A percentile compares a stretch with the other conserved stretches of the same genome.
phyloP scores from a whole-genome alignment of 2,888 invertebrate species.

The Tinea semifulvella region DNA sequence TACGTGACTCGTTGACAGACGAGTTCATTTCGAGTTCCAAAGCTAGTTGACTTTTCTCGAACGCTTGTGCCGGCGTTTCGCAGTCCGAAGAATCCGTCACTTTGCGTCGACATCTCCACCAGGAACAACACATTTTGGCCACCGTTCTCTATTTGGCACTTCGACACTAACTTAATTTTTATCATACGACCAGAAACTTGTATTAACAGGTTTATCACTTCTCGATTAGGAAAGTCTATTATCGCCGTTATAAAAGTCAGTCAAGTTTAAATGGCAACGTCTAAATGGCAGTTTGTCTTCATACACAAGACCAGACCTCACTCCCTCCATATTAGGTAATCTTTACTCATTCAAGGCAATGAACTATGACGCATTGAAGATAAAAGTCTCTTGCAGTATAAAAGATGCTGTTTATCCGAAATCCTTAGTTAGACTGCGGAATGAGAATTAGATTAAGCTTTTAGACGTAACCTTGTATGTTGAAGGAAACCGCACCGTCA shows the following conservation, averaged over 20 bases:
- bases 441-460: background rate
- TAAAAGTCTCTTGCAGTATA: constrained; percentile 28
- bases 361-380: constrained; percentile 49
- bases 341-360: constrained; percentile 60
- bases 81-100: constrained; percentile 42
- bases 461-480: constrained; percentile 2
- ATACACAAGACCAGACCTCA: constrained; percentile 51
- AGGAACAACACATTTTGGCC: constrained; percentile 54
- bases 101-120: constrained; percentile 50
- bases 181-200: no score
- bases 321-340: constrained; percentile 51
- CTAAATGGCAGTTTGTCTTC: constrained; percentile 42
- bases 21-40: constrained; percentile 8
- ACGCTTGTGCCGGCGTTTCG: constrained; percentile 37
- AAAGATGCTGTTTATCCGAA: constrained; percentile 19
- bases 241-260: background rate
- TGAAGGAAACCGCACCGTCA: background rate
- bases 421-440: constrained; percentile 20
- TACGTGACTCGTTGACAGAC: constrained; percentile 46
- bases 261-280: background rate
- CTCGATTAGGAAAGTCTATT: no score
- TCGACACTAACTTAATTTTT: no score
- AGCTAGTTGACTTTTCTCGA: constrained; percentile 29
- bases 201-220: background rate
- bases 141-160: constrained; percentile 20